phyloP scores from a whole-genome alignment of 2,888 invertebrate species.

The Andrena minutula region DNA sequence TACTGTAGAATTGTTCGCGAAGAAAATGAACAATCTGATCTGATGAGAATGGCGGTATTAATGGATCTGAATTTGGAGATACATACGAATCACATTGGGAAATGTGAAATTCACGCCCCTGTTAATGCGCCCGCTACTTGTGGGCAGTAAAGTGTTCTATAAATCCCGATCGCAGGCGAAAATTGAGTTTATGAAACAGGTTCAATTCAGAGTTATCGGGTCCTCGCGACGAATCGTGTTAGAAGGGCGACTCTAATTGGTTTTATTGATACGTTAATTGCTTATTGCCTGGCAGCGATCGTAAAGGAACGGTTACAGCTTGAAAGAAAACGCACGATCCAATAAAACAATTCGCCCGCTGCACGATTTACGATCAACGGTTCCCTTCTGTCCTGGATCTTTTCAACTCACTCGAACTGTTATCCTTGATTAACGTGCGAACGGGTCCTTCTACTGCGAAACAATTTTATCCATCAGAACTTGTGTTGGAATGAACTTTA shows the following conservation, averaged over 20 bases:
- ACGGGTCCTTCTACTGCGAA: not conserved
- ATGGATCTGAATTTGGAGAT: not conserved
- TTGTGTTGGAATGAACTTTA: not conserved
- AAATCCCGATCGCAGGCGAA: slow-evolving; percentile 54
- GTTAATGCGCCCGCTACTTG: not conserved
- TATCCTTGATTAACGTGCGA: slow-evolving; percentile 14
- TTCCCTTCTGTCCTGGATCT: not conserved
- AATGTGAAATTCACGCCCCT: not conserved
- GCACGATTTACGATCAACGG: slow-evolving; percentile 29
- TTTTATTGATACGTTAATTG: slow-evolving; percentile 81
- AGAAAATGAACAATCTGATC: no score
- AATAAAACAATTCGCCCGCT: slow-evolving; percentile 44
- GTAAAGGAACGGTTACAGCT: slow-evolving; percentile 66
- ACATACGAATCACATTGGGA: not conserved
- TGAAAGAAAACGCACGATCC: slow-evolving; percentile 25
- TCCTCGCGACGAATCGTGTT: slow-evolving; percentile 66
- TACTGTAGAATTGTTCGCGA: no score
- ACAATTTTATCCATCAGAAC: not conserved
- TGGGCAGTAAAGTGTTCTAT: slow-evolving; percentile 52
- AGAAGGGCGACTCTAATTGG: slow-evolving; percentile 78
- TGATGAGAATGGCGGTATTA: not conserved
- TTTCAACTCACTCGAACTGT: slow-evolving; percentile 18
- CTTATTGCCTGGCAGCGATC: slow-evolving; percentile 75
- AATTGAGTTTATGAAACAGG: slow-evolving; percentile 65
- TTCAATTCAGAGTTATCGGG: slow-evolving; percentile 57